Percentiles rank a stretch among this genome's conserved stretches.
These are phyloP conservation scores for Oncorhynchus nerka DNA, from an alignment of 2,113 vertebrate genomes.

Conservation along the genomic window DNA sequence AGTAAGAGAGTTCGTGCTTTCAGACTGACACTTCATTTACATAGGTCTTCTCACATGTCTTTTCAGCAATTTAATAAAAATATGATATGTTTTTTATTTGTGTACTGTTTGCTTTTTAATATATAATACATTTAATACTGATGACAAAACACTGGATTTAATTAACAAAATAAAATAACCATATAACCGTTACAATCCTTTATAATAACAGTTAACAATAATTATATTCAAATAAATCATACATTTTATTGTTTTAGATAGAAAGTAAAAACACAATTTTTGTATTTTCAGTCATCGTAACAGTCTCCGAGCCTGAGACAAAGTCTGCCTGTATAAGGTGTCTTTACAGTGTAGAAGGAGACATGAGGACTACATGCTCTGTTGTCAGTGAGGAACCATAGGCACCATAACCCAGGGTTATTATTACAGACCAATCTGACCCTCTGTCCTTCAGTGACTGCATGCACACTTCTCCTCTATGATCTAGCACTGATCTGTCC, in stretches of 20 bases:
- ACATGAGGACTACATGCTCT: constrained; percentile 51
- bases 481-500: constrained; percentile 10
- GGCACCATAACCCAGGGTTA: constrained; percentile 33
- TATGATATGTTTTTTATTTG: constrained; percentile 66
- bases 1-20: constrained; percentile 82
- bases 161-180: constrained; percentile 64
- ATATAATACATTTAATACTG: constrained; percentile 68
- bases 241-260: constrained; percentile 37
- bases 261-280: constrained; percentile 15
- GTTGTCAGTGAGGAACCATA: constrained; percentile 44
- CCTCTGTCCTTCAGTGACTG: constrained; percentile 25
- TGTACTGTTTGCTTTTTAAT: constrained; percentile 61
- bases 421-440: constrained; percentile 5
- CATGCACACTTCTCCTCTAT: too few species aligned
- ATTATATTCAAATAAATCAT: constrained; percentile 43
- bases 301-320: constrained; percentile 28
- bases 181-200: constrained; percentile 51
- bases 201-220: constrained; percentile 48
- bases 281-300: constrained; percentile 30
- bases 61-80: constrained; percentile 82
- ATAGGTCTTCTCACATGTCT: constrained; percentile 70
- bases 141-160: constrained; percentile 65
- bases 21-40: constrained; percentile 83
- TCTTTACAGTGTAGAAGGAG: constrained; percentile 60
- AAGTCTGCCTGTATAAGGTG: constrained; percentile 17